A percentile compares a stretch with the other conserved stretches of the same genome.
Evolutionary conservation across 2,113 vertebrate species (phyloP).

Genomic region (Nycticebus coucang): DNA sequence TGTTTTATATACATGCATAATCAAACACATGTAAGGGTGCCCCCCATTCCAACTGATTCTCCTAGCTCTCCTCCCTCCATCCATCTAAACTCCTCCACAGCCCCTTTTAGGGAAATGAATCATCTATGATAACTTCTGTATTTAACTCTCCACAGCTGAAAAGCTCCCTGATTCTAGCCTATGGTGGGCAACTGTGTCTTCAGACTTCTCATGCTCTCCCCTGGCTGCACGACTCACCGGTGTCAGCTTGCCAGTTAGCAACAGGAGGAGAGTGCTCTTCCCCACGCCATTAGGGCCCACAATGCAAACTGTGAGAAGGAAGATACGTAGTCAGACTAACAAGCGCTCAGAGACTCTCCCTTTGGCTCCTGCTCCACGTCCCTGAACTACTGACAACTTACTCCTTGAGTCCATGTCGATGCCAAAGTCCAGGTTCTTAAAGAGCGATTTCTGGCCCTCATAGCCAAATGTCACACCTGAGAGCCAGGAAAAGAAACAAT

Average conservation of each 20-base stretch:
- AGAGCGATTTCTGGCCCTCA: slow-evolving; percentile 88
- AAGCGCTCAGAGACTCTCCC: not conserved
- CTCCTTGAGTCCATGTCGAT: slow-evolving; percentile 96
- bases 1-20: not conserved
- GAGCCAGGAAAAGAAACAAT: not conserved
- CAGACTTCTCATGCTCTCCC: fast-evolving
- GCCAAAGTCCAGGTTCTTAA: slow-evolving; percentile 94
- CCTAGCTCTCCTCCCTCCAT: not conserved
- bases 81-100: not conserved
- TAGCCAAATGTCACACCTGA: slow-evolving; percentile 92
- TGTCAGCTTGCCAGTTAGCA: slow-evolving; percentile 90
- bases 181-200: too few relatives aligned
- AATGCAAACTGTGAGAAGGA: slow-evolving; percentile 88
- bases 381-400: slow-evolving; percentile 79
- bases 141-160: too few relatives aligned
- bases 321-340: not conserved
- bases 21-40: not conserved
- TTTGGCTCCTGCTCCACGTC: not conserved
- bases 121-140: not conserved
- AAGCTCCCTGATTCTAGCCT: not conserved
- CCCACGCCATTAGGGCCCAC: slow-evolving; percentile 95
- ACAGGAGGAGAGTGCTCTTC: slow-evolving; percentile 92
- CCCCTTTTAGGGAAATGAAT: not conserved
- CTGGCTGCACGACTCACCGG: slow-evolving; percentile 85
- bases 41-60: not conserved